Evolutionary conservation across 2,888 invertebrate species (phyloP).

Genomic region (Sinopyrophorus schimmeli): DNA sequence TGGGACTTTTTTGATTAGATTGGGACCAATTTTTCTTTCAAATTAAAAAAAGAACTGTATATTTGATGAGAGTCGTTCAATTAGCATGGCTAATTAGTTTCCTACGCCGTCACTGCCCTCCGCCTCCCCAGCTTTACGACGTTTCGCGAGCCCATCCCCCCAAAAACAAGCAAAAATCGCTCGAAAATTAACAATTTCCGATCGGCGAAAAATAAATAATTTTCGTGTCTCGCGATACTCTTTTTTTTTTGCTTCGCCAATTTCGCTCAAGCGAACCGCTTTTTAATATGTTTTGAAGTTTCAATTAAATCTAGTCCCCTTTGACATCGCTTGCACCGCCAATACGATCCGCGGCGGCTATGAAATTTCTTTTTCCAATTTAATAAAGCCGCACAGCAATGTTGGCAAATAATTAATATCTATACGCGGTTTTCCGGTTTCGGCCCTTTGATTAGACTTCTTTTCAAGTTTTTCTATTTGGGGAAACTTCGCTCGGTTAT

Average conservation of each 20-base stretch:
- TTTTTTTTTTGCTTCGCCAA: constrained; percentile 18
- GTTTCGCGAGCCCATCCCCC: too few relatives aligned
- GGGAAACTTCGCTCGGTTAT: neutral
- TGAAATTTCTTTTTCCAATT: constrained; percentile 50
- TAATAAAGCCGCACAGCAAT: constrained; percentile 48
- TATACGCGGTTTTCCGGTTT: constrained; percentile 31
- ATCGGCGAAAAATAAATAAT: too few relatives aligned
- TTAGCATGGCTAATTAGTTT: constrained; percentile 45
- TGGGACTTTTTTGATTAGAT: constrained; percentile 51
- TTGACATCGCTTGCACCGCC: constrained; percentile 46
- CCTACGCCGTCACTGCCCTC: constrained; percentile 31
- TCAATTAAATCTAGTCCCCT: constrained; percentile 49
- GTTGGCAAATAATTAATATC: constrained; percentile 48
- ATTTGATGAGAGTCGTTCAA: constrained; percentile 51
- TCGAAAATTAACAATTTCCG: too few relatives aligned
- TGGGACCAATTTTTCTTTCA: constrained; percentile 52
- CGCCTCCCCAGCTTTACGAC: constrained; percentile 20
- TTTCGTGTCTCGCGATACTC: too few relatives aligned
- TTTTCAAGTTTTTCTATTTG: constrained; percentile 12
- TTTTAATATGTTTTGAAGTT: constrained; percentile 51
- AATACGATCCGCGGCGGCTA: constrained; percentile 45
- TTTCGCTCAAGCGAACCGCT: constrained; percentile 30
- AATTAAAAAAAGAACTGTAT: constrained; percentile 51
- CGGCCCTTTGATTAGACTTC: constrained; percentile 26
- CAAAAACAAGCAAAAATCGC: neutral